Conservation (phyloP, 2,113 vertebrate genomes). For the Cavia porcellus region DNA sequence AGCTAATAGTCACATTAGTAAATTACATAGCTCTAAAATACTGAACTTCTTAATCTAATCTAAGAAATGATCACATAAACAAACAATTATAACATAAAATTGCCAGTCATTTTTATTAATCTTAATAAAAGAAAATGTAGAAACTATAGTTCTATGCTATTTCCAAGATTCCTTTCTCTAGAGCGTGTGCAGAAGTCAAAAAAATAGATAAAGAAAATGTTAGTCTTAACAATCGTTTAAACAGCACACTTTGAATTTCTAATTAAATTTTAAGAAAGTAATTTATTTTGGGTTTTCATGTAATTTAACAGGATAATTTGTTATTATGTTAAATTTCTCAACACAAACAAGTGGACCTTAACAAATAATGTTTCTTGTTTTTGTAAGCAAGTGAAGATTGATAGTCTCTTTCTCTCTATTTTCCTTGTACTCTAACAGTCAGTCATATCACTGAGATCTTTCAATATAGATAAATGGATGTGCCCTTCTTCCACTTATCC, state of each 20-base stretch:
- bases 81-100: neutral
- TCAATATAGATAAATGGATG: neutral
- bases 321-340: neutral
- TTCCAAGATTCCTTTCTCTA: neutral
- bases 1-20: neutral
- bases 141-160: neutral
- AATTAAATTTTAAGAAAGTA: conserved; percentile 46
- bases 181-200: conserved; percentile 9
- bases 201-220: neutral
- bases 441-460: neutral
- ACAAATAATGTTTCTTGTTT: neutral
- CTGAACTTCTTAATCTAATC: neutral
- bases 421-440: neutral
- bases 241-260: conserved; percentile 31
- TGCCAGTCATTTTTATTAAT: neutral
- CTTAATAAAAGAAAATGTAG: neutral
- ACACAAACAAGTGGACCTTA: neutral
- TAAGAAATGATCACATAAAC: neutral
- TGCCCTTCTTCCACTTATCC: neutral
- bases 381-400: neutral
- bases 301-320: neutral
- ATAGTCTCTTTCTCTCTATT: neutral
- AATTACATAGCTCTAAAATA: neutral
- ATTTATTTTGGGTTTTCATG: conserved; percentile 27
- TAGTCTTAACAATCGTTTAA: neutral